Conservation (phyloP, 2,113 vertebrate species). For the Bubo bubo region DNA sequence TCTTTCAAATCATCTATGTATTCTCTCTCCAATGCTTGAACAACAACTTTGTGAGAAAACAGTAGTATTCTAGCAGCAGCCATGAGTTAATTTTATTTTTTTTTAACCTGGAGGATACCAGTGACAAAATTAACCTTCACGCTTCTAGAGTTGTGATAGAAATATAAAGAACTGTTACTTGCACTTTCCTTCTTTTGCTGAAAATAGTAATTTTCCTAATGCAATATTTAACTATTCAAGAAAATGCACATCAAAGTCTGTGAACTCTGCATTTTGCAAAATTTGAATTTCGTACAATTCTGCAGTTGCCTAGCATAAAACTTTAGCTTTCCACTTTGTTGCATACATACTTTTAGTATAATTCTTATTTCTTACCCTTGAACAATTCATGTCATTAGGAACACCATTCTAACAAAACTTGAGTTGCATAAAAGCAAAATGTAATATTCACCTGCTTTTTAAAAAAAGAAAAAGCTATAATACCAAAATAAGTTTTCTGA, state of each 20-base stretch:
- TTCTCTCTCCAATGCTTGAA: conserved; percentile 6
- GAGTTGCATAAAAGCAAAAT: neutral
- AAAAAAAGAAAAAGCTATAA: neutral
- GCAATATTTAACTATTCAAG: neutral
- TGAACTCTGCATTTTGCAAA: conserved; percentile 64
- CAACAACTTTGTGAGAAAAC: neutral
- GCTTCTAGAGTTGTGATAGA: conserved; percentile 39
- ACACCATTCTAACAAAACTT: neutral
- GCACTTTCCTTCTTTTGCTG: neutral
- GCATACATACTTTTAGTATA: neutral
- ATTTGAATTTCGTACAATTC: conserved; percentile 3
- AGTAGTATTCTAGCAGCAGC: neutral
- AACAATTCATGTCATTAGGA: neutral
- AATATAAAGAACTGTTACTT: conserved; percentile 59
- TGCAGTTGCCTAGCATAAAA: neutral
- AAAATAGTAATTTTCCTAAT: neutral
- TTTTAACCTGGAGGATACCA: neutral
- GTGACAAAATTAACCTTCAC: conserved; percentile 19
- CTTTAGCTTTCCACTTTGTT: neutral
- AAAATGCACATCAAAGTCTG: neutral
- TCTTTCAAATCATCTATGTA: neutral
- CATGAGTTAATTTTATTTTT: neutral
- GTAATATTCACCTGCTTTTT: neutral
- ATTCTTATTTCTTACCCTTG: neutral
- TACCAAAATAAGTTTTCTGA: neutral